These are phyloP conservation scores for Drosophila anceps DNA, from an alignment of 2,888 invertebrate genomes.

Conservation along the genomic window DNA sequence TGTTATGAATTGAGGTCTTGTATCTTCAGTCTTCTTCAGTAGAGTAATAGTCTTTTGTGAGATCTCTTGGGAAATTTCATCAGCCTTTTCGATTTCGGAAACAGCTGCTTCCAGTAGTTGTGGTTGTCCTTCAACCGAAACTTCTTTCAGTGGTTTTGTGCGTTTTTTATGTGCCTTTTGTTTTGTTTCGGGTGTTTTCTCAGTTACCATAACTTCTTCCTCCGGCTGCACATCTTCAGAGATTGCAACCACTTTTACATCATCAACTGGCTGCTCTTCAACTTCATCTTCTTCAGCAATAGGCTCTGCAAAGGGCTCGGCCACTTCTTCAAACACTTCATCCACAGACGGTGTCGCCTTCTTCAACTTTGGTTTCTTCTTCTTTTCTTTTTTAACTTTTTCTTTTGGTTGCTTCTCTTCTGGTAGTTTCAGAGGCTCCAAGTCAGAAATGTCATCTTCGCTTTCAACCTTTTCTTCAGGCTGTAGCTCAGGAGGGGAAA, in stretches of 20 bases:
- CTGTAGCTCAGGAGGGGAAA: slow-evolving; percentile 76
- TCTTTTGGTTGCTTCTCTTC: slow-evolving; percentile 85
- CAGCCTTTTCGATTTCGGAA: slow-evolving; percentile 81
- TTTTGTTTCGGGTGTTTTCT: slow-evolving; percentile 73
- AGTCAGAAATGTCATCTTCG: slow-evolving; percentile 74
- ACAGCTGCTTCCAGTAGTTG: slow-evolving; percentile 81
- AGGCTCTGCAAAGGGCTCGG: slow-evolving; percentile 83
- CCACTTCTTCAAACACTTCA: slow-evolving; percentile 84
- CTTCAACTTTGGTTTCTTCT: slow-evolving; percentile 83
- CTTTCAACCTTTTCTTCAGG: slow-evolving; percentile 80
- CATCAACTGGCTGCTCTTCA: slow-evolving; percentile 80
- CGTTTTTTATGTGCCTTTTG: slow-evolving; percentile 85
- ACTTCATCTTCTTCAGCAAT: slow-evolving; percentile 83
- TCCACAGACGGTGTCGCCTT: slow-evolving; percentile 83
- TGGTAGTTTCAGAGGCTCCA: slow-evolving; percentile 73
- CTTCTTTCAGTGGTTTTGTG: slow-evolving; percentile 83
- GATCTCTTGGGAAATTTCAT: slow-evolving; percentile 82
- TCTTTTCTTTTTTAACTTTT: slow-evolving; percentile 80
- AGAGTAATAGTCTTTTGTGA: slow-evolving; percentile 86
- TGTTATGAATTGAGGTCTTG: slow-evolving; percentile 83
- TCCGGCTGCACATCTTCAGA: slow-evolving; percentile 83
- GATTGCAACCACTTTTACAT: slow-evolving; percentile 81
- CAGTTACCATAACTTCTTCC: slow-evolving; percentile 76
- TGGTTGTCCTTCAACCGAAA: slow-evolving; percentile 83
- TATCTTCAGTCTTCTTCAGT: slow-evolving; percentile 85